phyloP scores from a whole-genome alignment of 1,140 invertebrate species.

The Nephotettix cincticeps region DNA sequence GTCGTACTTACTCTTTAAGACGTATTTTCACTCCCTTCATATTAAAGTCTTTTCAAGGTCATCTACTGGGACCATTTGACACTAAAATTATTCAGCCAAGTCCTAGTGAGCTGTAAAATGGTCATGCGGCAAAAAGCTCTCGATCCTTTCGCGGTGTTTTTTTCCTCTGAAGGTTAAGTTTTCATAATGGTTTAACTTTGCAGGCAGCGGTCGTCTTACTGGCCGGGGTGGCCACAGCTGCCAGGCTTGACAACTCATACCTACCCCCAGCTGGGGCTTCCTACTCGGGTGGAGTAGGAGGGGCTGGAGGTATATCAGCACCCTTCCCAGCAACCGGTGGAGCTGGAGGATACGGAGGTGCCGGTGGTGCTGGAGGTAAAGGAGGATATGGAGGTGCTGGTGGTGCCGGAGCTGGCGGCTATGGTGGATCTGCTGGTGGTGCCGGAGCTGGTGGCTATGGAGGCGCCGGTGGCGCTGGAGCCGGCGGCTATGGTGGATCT shows the following conservation, averaged over 20 bases:
- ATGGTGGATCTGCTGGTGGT: not conserved
- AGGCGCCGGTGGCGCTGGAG: slow-evolving; percentile 27
- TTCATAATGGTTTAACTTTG: too few relatives aligned
- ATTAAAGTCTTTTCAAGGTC: not conserved
- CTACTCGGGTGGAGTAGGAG: slow-evolving; percentile 27
- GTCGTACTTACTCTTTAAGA: too few relatives aligned
- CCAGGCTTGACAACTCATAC: slow-evolving; percentile 60
- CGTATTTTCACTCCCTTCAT: not conserved
- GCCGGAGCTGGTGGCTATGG: not conserved
- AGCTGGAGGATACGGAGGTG: slow-evolving; percentile 28
- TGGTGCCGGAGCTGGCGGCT: not conserved
- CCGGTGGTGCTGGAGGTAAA: slow-evolving; percentile 5
- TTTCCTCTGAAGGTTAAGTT: too few relatives aligned
- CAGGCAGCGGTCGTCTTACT: slow-evolving; percentile 27
- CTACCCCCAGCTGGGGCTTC: slow-evolving; percentile 57
- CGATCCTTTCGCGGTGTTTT: too few relatives aligned
- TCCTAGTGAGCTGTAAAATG: not conserved
- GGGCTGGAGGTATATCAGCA: slow-evolving; percentile 19
- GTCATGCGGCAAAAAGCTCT: not conserved
- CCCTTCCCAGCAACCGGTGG: slow-evolving; percentile 22
- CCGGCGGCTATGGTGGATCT: slow-evolving; percentile 1
- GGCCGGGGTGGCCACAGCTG: slow-evolving; percentile 33
- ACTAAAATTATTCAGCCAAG: not conserved
- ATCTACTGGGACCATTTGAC: not conserved
- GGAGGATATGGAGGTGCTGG: slow-evolving; percentile 28